These are phyloP conservation scores for Papilio aristodemus DNA, from an alignment of 1,140 invertebrate genomes.

Conservation along the genomic window DNA sequence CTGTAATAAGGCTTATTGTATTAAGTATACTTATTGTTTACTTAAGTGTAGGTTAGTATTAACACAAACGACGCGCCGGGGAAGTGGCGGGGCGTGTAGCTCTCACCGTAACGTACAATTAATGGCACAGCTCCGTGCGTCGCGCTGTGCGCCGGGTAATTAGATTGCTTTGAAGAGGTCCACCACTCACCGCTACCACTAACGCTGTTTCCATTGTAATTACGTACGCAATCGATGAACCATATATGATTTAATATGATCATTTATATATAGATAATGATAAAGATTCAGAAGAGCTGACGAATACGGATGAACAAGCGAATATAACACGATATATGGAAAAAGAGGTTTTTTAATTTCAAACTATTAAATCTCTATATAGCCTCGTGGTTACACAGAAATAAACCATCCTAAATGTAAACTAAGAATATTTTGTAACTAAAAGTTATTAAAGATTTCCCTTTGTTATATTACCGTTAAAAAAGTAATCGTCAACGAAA, in stretches of 20 bases:
- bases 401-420: too few relatives aligned
- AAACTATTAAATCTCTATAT: too few relatives aligned
- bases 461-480: not conserved
- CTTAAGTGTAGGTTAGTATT: constrained; percentile 10
- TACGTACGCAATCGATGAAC: not conserved
- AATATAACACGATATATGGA: too few relatives aligned
- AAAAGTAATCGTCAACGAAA: not conserved
- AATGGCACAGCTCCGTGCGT: constrained; percentile 34
- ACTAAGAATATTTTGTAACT: constrained; percentile 3
- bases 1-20: too few relatives aligned
- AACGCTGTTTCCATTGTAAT: constrained; percentile 6
- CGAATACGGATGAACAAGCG: too few relatives aligned
- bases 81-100: constrained; percentile 47
- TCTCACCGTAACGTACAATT: constrained; percentile 51
- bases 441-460: not conserved
- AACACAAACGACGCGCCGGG: constrained; percentile 22
- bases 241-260: constrained; percentile 16
- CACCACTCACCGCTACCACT: constrained; percentile 2
- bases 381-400: too few relatives aligned
- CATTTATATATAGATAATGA: not conserved
- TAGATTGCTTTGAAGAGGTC: constrained; percentile 9
- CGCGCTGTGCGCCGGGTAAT: not conserved
- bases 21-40: constrained; percentile 1
- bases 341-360: too few relatives aligned
- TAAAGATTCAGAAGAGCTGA: too few relatives aligned